Evolutionary conservation across 2,113 vertebrate species (phyloP).

Genomic region (Seriola quinqueradiata): DNA sequence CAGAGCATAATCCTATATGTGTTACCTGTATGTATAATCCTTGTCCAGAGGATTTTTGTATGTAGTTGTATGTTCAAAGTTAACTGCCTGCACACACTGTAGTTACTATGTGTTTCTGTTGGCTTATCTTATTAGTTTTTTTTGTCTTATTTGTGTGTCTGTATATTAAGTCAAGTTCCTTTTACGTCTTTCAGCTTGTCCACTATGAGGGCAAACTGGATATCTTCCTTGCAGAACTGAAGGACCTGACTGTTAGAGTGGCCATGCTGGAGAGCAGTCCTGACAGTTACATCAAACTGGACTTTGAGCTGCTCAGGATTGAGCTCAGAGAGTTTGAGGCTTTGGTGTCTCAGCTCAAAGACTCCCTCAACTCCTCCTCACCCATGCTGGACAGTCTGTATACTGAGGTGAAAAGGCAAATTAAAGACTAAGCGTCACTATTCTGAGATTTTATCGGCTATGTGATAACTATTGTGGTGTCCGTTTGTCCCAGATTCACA

Average conservation of each 20-base stretch:
- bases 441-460: neutral
- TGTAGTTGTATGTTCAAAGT: too few species aligned
- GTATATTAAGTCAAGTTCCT: too few species aligned
- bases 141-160: too few species aligned
- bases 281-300: constrained; percentile 78
- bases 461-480: neutral
- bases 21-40: too few species aligned
- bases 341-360: constrained; percentile 75
- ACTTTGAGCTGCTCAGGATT: constrained; percentile 78
- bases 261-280: constrained; percentile 59
- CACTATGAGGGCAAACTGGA: constrained; percentile 46
- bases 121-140: too few species aligned
- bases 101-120: too few species aligned
- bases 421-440: neutral
- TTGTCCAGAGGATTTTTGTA: too few species aligned
- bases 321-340: constrained; percentile 76
- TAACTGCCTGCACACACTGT: too few species aligned
- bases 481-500: constrained; percentile 72
- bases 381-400: constrained; percentile 70
- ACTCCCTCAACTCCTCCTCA: constrained; percentile 73
- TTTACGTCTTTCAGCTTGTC: constrained; percentile 28
- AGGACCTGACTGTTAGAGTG: constrained; percentile 55
- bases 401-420: constrained; percentile 59
- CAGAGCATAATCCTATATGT: too few species aligned
- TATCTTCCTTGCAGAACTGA: constrained; percentile 51